Evolutionary conservation across 2,113 vertebrate genomes (phyloP), one percentile per base, ranked within the genome.

Genomic region (Sula dactylatra): DNA sequence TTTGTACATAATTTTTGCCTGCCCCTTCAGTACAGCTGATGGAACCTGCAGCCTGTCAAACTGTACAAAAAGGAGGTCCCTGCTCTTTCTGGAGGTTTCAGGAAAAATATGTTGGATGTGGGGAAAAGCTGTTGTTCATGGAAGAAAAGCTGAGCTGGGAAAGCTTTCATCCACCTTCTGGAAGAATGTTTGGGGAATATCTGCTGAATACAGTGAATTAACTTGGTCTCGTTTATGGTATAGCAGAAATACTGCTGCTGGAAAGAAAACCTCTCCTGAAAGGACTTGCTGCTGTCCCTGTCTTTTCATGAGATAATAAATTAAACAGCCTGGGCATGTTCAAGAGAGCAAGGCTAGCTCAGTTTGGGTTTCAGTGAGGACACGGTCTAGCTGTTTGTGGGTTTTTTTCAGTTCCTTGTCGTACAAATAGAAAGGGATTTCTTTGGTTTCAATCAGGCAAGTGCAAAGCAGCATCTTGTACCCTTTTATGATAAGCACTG

Each of bases 351-450:
- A 76, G 56, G 27, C 27, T 77, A 49, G 11, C 36, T 85, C 24
- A 38, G 11, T 32, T 38, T 79, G 16, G 24, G 7, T 88, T 87
- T 80, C 36, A 49, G 25, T 45, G 54, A 82, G 31, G 25, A 36
- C 11, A 32, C 0, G 0, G 3, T 73, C 11, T 36, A 52, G n/a
- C 61, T 38, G 31, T 29, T 38, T 52, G 40, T 36, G 6, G 1
- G 1, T 8, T 66, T 55, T 49, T 45, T 83, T 38, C 16, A 9
- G 13, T 88, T 86, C 38, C 8, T 86, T 1, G 0, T 55, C 17
- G 9, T 79, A 49, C 26, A 67, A 49, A 56, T 26, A 42, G 50
- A 59, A 88, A 26, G 27, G 8, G 4, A 4, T 62, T 66, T 82
- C 12, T 86, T 74, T 40, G 6, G 12, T 19, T 92, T 25, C 29